Conservation (phyloP, 2,797 vertebrate species). For the Podarcis lilfordi region DNA sequence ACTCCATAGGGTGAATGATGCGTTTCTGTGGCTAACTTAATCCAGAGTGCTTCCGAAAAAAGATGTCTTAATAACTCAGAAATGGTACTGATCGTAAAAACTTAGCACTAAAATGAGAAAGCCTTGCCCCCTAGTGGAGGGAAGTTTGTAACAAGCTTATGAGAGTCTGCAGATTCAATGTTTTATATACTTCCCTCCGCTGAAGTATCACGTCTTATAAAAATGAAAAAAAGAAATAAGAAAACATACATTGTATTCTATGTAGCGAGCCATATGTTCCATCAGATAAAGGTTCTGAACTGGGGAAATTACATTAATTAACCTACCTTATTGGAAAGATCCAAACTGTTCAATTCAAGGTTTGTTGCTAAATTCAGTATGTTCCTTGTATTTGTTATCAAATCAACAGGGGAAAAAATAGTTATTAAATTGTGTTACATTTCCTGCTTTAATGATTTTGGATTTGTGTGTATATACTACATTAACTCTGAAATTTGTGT, state of each 20-base stretch:
- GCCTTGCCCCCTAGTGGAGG: neutral
- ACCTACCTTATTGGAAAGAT: neutral
- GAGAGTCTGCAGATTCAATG: neutral
- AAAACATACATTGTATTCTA: neutral
- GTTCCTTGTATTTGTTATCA: neutral
- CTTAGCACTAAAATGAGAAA: rapidly evolving
- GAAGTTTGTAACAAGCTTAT: neutral
- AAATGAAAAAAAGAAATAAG: neutral
- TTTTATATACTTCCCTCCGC: neutral
- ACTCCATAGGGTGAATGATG: rapidly evolving
- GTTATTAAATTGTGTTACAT: neutral
- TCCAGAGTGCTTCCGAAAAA: neutral
- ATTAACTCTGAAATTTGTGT: too few species aligned
- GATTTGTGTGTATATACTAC: too few species aligned
- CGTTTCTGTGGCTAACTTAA: neutral
- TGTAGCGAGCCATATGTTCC: neutral
- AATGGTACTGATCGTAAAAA: neutral
- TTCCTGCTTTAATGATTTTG: neutral
- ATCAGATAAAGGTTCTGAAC: neutral
- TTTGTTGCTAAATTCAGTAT: too few species aligned
- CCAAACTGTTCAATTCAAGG: neutral
- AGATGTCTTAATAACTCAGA: neutral
- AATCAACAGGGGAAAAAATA: neutral
- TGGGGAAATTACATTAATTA: neutral
- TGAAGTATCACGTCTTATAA: neutral